Percentiles rank a stretch among this genome's conserved stretches.
Conservation (phyloP, 2,797 vertebrate species). For the Sebastes steindachneri region DNA sequence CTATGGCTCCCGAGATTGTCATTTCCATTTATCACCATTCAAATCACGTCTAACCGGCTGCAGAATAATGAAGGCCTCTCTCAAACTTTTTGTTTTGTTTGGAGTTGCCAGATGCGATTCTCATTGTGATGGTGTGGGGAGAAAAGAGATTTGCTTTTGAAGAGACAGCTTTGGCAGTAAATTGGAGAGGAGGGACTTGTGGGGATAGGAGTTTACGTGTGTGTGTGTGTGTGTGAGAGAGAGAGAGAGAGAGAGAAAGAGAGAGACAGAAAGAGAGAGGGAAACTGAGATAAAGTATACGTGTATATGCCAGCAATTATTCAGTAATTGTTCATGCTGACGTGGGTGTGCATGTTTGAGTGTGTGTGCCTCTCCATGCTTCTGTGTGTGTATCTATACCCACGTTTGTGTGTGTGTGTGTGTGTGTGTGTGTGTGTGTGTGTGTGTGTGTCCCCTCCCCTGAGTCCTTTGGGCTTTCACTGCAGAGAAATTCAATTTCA, state of each 20-base stretch:
- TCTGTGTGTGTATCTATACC: constrained; percentile 16
- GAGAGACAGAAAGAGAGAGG: neutral
- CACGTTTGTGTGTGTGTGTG: neutral
- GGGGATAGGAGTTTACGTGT: constrained; percentile 25
- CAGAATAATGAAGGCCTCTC: constrained; percentile 54
- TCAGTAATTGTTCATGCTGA: constrained; percentile 48
- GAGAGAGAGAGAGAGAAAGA: too few species aligned
- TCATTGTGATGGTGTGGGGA: constrained; percentile 47
- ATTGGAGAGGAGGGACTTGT: constrained; percentile 60
- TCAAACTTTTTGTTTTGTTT: constrained; percentile 61
- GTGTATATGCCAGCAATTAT: constrained; percentile 41
- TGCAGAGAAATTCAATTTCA: constrained; percentile 71
- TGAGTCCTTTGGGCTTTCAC: constrained; percentile 52
- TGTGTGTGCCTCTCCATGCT: constrained; percentile 1
- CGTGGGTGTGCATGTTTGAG: constrained; percentile 7
- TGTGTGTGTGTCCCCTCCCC: constrained; percentile 3
- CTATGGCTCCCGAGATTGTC: constrained; percentile 6
- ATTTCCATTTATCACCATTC: constrained; percentile 31
- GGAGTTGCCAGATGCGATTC: constrained; percentile 57
- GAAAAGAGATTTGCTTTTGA: constrained; percentile 62
- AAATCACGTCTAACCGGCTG: constrained; percentile 31
- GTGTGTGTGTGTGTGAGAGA: constrained; percentile 8
- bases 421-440: neutral
- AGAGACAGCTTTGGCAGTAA: constrained; percentile 69
- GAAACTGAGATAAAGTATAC: neutral